Evolutionary conservation across 1,140 invertebrate genomes (phyloP).

Genomic region (Drosophila mojavensis): DNA sequence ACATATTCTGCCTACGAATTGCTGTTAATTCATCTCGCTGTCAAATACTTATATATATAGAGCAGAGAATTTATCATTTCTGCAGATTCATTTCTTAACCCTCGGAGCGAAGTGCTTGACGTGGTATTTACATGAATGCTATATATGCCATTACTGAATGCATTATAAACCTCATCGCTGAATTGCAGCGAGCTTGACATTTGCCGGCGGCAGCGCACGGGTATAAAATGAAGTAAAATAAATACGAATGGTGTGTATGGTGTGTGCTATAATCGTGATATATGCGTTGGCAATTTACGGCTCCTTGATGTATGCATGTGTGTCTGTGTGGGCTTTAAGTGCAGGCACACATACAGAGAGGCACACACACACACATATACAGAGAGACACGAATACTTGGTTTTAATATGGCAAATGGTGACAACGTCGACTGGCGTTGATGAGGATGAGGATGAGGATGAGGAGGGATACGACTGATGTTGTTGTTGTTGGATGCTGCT

Average conservation of each 20-base stretch:
- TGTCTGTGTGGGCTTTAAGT: slow-evolving; percentile 46
- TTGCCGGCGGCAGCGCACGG: slow-evolving; percentile 15
- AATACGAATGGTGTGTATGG: slow-evolving; percentile 55
- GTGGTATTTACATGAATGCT: slow-evolving; percentile 4
- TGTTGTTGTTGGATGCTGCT: slow-evolving; percentile 39
- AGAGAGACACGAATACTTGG: slow-evolving; percentile 37
- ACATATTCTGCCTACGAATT: not conserved
- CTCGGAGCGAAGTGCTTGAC: not conserved
- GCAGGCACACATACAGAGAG: slow-evolving; percentile 22
- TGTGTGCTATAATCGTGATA: slow-evolving; percentile 74
- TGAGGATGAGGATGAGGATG: too few relatives aligned
- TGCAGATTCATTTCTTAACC: slow-evolving; percentile 15
- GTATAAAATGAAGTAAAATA: slow-evolving; percentile 75
- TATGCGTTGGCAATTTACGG: slow-evolving; percentile 76
- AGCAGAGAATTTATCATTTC: not conserved
- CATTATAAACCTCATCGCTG: slow-evolving; percentile 31
- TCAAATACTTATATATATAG: not conserved
- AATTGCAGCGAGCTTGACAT: slow-evolving; percentile 27
- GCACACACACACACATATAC: slow-evolving; percentile 6
- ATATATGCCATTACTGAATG: slow-evolving; percentile 38
- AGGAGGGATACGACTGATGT: slow-evolving; percentile 49
- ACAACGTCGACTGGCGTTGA: slow-evolving; percentile 53
- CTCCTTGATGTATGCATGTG: slow-evolving; percentile 39
- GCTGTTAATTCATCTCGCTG: not conserved
- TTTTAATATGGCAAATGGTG: slow-evolving; percentile 69